Evolutionary conservation across 1,140 invertebrate species (phyloP).

Genomic region (Drosophila obscura): DNA sequence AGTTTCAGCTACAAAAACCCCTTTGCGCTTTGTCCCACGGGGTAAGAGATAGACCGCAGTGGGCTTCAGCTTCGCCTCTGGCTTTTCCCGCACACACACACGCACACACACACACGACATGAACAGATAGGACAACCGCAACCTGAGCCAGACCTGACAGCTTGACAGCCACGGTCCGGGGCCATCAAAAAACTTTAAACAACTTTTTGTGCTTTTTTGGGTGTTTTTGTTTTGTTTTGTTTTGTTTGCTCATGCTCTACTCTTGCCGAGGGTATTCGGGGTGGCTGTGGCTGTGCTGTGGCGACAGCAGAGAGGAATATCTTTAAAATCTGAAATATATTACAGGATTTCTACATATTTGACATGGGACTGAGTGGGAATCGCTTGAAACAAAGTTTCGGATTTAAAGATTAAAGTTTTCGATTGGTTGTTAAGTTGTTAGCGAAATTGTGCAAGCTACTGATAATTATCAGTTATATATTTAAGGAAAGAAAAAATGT

Average conservation of each 20-base stretch:
- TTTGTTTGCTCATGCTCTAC: constrained; percentile 15
- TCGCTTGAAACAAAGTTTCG: too few relatives aligned
- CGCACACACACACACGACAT: constrained; percentile 54
- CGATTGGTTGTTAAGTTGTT: too few relatives aligned
- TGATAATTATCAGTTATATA: too few relatives aligned
- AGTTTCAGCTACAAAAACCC: constrained; percentile 35
- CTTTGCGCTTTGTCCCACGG: constrained; percentile 3
- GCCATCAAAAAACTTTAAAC: constrained; percentile 54
- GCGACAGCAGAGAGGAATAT: too few relatives aligned
- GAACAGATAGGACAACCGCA: constrained; percentile 51
- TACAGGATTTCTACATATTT: too few relatives aligned
- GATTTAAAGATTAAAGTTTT: too few relatives aligned
- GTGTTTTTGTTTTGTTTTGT: constrained; percentile 44
- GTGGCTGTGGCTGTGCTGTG: too few relatives aligned
- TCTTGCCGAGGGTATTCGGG: constrained; percentile 14
- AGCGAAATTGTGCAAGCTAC: too few relatives aligned
- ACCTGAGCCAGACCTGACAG: constrained; percentile 67
- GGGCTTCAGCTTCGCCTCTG: constrained; percentile 2
- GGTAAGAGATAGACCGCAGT: not conserved
- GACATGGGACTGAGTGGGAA: too few relatives aligned
- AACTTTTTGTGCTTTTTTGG: constrained; percentile 39
- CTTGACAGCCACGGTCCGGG: constrained; percentile 53
- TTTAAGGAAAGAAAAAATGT: too few relatives aligned
- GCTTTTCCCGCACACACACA: constrained; percentile 32
- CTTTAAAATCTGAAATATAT: too few relatives aligned